These are phyloP conservation scores for Lucilia sericata DNA, from an alignment of 1,140 invertebrate species.

Conservation along the genomic window DNA sequence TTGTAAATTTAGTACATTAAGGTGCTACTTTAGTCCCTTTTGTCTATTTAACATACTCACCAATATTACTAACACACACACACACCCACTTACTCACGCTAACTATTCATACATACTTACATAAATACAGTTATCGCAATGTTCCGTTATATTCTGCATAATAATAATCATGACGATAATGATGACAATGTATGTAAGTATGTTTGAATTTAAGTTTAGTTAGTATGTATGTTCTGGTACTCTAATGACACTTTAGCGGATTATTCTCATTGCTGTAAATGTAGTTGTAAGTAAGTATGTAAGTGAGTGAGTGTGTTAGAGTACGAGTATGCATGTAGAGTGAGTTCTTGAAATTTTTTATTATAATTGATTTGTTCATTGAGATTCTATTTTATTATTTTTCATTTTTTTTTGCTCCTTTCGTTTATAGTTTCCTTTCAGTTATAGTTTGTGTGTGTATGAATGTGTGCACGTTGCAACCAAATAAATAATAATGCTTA, in stretches of 20 bases:
- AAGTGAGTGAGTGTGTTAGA: neutral
- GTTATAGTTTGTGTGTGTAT: neutral
- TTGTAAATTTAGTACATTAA: slow-evolving; percentile 6
- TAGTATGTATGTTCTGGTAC: neutral
- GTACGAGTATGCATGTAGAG: neutral
- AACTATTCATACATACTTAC: neutral
- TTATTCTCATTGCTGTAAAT: neutral
- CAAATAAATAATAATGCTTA: neutral
- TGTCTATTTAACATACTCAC: neutral
- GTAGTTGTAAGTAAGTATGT: too few relatives aligned
- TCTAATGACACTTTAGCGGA: slow-evolving; percentile 15
- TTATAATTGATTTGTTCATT: slow-evolving; percentile 10
- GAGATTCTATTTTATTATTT: slow-evolving; percentile 14
- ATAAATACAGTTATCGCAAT: slow-evolving; percentile 1
- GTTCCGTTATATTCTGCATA: neutral
- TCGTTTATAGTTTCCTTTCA: neutral
- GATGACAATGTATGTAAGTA: too few relatives aligned
- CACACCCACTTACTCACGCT: neutral
- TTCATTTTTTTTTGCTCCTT: neutral
- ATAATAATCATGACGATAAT: neutral
- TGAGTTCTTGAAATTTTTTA: neutral
- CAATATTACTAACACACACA: neutral
- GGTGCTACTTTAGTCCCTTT: neutral
- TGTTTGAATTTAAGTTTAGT: too few relatives aligned
- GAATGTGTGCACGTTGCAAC: neutral